phyloP scores from a whole-genome alignment of 2,888 invertebrate genomes.

The Pterostichus niger region DNA sequence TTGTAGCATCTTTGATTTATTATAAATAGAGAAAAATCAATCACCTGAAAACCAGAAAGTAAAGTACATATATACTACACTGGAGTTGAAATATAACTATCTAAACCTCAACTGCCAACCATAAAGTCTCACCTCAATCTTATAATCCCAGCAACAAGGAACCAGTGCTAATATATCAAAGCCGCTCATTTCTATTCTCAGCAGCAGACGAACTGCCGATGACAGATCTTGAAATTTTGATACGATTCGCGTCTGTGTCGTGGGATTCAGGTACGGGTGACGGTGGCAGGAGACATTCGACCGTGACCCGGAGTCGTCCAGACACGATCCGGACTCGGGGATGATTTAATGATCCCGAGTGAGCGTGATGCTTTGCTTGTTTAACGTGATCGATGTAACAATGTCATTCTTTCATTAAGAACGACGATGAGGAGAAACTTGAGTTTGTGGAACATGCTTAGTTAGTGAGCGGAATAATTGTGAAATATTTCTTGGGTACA shows the following conservation, averaged over 20 bases:
- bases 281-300: background rate
- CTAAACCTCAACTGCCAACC: no score
- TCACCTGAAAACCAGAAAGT: no score
- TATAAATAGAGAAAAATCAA: no score
- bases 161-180: background rate
- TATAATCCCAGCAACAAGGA: background rate
- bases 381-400: slow-evolving; percentile 33
- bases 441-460: slow-evolving; percentile 21
- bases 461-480: slow-evolving; percentile 13
- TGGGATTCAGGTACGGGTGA: background rate
- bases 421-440: slow-evolving; percentile 3
- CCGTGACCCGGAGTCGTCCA: slow-evolving; percentile 9
- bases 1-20: no score
- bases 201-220: slow-evolving; percentile 1
- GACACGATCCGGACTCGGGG: slow-evolving; percentile 6
- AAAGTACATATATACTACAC: no score
- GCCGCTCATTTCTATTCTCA: slow-evolving; percentile 13
- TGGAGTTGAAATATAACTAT: no score
- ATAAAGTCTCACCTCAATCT: no score
- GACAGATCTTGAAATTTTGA: slow-evolving; percentile 33
- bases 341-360: slow-evolving; percentile 26
- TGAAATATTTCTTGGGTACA: background rate
- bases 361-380: slow-evolving; percentile 21
- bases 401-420: slow-evolving; percentile 32
- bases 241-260: background rate